Conservation (phyloP, 2,888 invertebrate species). For the Thelaira solivaga region DNA sequence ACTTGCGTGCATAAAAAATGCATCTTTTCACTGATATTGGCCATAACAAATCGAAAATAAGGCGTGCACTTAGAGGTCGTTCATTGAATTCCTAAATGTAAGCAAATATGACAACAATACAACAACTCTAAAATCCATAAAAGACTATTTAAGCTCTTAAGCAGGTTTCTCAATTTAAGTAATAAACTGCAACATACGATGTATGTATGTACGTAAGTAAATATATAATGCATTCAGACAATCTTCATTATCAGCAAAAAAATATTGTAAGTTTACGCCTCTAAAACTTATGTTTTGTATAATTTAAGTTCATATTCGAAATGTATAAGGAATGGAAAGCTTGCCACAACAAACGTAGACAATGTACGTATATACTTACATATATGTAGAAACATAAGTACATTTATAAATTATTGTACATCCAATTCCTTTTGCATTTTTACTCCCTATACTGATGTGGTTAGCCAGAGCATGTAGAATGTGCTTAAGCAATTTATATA, state of each 20-base stretch:
- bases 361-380: neutral
- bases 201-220: too few relatives aligned
- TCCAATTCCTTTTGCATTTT: slow-evolving; percentile 27
- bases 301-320: slow-evolving; percentile 33
- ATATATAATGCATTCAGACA: too few relatives aligned
- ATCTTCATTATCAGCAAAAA: slow-evolving; percentile 6
- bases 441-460: neutral
- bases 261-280: slow-evolving; percentile 55
- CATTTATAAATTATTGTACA: slow-evolving; percentile 46
- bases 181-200: neutral
- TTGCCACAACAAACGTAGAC: neutral
- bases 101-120: slow-evolving; percentile 17
- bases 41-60: slow-evolving; percentile 52
- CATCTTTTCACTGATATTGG: slow-evolving; percentile 32
- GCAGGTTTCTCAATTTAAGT: slow-evolving; percentile 22
- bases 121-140: neutral
- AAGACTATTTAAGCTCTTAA: slow-evolving; percentile 25
- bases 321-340: neutral
- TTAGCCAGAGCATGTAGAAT: neutral
- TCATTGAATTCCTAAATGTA: slow-evolving; percentile 52
- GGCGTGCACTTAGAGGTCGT: slow-evolving; percentile 56
- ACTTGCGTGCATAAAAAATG: slow-evolving; percentile 37
- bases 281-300: slow-evolving; percentile 15
- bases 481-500: neutral
- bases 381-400: neutral